phyloP scores from a whole-genome alignment of 1,140 invertebrate genomes.

The Ladona fulva region DNA sequence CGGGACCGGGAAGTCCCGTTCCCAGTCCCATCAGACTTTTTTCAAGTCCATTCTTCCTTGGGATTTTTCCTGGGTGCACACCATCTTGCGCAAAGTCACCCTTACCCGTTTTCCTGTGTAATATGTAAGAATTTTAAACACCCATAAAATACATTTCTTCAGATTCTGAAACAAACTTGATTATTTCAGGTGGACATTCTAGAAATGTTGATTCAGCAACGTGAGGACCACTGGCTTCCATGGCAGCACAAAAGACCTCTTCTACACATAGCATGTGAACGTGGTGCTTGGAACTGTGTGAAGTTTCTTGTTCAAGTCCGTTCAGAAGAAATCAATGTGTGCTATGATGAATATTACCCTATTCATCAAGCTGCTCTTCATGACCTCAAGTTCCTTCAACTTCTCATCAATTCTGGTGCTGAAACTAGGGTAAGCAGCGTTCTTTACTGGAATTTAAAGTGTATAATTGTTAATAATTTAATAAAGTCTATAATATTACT shows the following conservation, averaged over 20 bases:
- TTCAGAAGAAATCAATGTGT: slow-evolving; percentile 60
- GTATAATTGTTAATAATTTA: no score
- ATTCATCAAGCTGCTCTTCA: slow-evolving; percentile 62
- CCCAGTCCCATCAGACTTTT: no score
- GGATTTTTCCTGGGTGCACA: no score
- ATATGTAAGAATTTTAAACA: no score
- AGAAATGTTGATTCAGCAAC: slow-evolving; percentile 53
- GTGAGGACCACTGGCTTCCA: slow-evolving; percentile 57
- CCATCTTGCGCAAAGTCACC: no score
- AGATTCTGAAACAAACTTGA: no score
- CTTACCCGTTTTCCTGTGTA: no score
- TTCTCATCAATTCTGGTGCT: slow-evolving; percentile 54
- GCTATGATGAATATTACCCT: slow-evolving; percentile 67
- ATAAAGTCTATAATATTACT: no score
- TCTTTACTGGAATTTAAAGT: no score
- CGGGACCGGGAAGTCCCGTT: no score
- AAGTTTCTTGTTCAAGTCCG: slow-evolving; percentile 53
- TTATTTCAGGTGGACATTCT: slow-evolving; percentile 37
- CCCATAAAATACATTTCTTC: no score
- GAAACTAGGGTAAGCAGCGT: slow-evolving; percentile 45
- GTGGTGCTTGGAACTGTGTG: slow-evolving; percentile 60
- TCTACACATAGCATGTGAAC: slow-evolving; percentile 56
- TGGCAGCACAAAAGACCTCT: slow-evolving; percentile 48
- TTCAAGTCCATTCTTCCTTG: no score
- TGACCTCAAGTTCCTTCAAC: slow-evolving; percentile 54